Percentiles rank a stretch among this genome's conserved stretches.
Evolutionary conservation across 1,140 invertebrate genomes (phyloP).

Genomic region (Plectrocnemia conspersa): DNA sequence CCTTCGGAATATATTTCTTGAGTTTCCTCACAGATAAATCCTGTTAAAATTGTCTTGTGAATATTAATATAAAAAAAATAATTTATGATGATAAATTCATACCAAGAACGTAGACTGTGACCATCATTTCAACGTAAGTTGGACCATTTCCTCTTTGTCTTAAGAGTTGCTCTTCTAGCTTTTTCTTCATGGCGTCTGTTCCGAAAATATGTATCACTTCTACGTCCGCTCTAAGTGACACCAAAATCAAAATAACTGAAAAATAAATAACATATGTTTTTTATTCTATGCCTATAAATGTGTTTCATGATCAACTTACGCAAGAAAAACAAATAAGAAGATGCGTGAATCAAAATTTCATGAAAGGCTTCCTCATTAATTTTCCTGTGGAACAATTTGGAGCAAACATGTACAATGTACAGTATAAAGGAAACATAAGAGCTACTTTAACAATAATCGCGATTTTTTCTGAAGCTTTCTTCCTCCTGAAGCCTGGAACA

Average conservation of each 20-base stretch:
- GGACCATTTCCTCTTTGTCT: constrained; percentile 75
- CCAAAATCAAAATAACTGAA: constrained; percentile 77
- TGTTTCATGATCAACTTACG: constrained; percentile 54
- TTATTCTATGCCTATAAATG: not conserved
- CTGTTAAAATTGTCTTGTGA: constrained; percentile 44
- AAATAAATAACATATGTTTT: constrained; percentile 26
- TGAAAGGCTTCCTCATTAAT: constrained; percentile 83
- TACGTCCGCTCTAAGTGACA: constrained; percentile 78
- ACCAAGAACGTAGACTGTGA: constrained; percentile 74
- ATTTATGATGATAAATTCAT: constrained; percentile 35
- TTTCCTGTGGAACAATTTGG: constrained; percentile 71
- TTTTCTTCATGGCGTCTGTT: constrained; percentile 57
- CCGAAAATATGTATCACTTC: constrained; percentile 68
- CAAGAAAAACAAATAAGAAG: constrained; percentile 88
- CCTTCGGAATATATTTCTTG: constrained; percentile 84
- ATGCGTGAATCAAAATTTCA: constrained; percentile 93
- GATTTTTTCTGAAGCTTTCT: constrained; percentile 62
- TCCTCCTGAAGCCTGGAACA: constrained; percentile 80
- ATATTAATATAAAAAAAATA: not conserved
- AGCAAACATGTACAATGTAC: constrained; percentile 72
- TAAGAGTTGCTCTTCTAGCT: constrained; percentile 55
- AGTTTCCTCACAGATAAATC: constrained; percentile 88
- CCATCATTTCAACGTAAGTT: constrained; percentile 70
- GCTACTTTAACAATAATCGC: constrained; percentile 71
- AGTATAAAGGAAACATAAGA: constrained; percentile 80